Conservation (phyloP, 92 coral and sea anemone species). For the Zoanthus gigantus region DNA sequence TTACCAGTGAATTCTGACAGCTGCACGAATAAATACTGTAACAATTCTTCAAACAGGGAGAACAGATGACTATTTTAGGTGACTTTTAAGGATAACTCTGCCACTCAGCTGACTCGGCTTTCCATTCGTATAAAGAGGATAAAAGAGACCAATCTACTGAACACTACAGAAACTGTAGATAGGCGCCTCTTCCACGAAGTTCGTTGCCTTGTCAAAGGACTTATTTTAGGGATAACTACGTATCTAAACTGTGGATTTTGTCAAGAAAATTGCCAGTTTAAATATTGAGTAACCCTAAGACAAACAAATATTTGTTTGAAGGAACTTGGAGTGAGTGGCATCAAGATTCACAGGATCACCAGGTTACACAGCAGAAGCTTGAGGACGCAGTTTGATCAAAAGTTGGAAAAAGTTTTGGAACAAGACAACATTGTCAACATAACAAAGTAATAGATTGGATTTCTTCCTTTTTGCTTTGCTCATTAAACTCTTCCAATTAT, state of each 20-base stretch:
- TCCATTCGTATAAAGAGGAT: no score
- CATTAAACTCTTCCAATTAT: no score
- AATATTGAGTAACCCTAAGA: no score
- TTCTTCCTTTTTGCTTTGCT: background rate
- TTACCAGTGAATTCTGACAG: background rate
- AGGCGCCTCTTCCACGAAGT: no score
- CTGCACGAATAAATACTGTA: background rate
- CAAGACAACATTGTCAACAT: slow-evolving; percentile 71
- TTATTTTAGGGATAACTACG: no score
- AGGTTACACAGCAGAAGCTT: slow-evolving; percentile 92
- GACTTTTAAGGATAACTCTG: background rate
- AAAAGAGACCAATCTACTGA: no score
- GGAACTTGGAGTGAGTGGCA: slow-evolving; percentile 87
- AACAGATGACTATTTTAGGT: background rate
- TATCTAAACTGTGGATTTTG: no score
- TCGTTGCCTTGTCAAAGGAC: no score
- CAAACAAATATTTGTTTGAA: background rate
- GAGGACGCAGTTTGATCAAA: slow-evolving; percentile 84
- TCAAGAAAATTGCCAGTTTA: no score
- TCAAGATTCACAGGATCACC: slow-evolving; percentile 91
- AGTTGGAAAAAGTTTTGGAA: slow-evolving; percentile 75
- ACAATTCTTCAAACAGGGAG: background rate
- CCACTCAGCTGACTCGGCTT: no score
- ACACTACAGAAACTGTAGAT: no score
- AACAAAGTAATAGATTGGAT: slow-evolving; percentile 64